These are phyloP conservation scores for Ctena decussata DNA, from an alignment of 2,888 invertebrate genomes.

Conservation along the genomic window DNA sequence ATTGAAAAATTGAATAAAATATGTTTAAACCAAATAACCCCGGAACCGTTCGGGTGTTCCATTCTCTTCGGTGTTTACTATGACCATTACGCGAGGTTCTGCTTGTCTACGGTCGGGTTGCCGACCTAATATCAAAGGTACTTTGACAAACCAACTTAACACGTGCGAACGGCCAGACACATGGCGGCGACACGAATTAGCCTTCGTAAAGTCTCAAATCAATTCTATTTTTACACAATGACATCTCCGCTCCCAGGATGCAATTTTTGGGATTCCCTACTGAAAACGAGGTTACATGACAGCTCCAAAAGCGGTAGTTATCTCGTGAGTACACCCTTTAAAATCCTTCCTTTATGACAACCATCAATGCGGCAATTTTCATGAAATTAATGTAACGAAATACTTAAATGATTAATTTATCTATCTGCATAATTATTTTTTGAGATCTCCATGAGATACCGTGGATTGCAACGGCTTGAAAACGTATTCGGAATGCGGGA, in stretches of 20 bases:
- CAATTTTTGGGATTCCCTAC: constrained; percentile 47
- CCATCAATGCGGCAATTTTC: constrained; percentile 33
- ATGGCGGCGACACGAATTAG: neutral
- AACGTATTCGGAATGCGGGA: neutral
- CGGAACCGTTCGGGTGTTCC: too few species aligned
- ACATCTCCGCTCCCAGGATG: constrained; percentile 22
- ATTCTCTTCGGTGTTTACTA: too few species aligned
- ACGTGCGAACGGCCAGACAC: too few species aligned
- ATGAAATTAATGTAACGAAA: constrained; percentile 10
- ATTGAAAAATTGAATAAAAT: too few species aligned
- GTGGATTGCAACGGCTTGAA: constrained; percentile 60
- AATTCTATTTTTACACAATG: constrained; percentile 16
- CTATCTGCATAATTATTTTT: constrained; percentile 45
- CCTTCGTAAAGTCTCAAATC: too few species aligned
- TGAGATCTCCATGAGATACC: neutral
- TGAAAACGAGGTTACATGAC: constrained; percentile 65
- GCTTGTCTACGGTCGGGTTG: too few species aligned
- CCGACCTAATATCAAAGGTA: too few species aligned
- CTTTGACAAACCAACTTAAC: too few species aligned
- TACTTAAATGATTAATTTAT: constrained; percentile 20
- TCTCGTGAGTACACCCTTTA: constrained; percentile 43
- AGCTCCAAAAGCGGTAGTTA: constrained; percentile 46
- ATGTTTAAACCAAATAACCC: too few species aligned
- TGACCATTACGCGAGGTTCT: too few species aligned
- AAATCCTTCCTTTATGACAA: constrained; percentile 36